A percentile compares a stretch with the other conserved stretches of the same genome.
Conservation (phyloP, 2,797 vertebrate genomes). For the Aselliscus stoliczkanus region DNA sequence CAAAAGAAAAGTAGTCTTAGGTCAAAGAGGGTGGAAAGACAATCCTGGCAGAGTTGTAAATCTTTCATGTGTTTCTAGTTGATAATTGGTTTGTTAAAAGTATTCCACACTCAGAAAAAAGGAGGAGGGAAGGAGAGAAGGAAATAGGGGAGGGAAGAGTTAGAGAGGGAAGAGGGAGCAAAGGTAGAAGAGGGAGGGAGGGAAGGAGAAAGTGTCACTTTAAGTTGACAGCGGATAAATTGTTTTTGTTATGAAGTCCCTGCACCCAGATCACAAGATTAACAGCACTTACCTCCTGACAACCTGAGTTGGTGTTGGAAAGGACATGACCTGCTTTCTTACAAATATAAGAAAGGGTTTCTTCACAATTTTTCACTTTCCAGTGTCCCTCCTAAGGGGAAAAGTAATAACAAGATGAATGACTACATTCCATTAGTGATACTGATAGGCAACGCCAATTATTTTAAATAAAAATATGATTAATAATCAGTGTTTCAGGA, state of each 20-base stretch:
- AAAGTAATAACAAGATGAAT: conserved; percentile 10
- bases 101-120: not conserved
- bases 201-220: not conserved
- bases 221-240: not conserved
- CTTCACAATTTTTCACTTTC: conserved; percentile 87
- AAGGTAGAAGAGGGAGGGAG: not conserved
- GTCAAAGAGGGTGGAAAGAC: conserved; percentile 35
- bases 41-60: conserved; percentile 18
- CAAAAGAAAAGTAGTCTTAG: conserved; percentile 61
- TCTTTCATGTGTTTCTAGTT: conserved; percentile 25
- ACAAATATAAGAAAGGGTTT: conserved; percentile 86
- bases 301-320: conserved; percentile 83
- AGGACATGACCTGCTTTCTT: conserved; percentile 81
- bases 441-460: not conserved
- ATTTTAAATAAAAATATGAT: not conserved
- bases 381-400: conserved; percentile 85
- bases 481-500: not conserved
- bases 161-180: not conserved
- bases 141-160: too few species aligned
- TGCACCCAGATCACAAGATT: not conserved
- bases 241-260: not conserved
- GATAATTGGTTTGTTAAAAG: not conserved
- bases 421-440: not conserved
- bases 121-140: too few species aligned
- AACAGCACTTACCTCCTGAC: conserved; percentile 85